phyloP scores from a whole-genome alignment of 2,888 invertebrate genomes.

The Oscheius sp. region DNA sequence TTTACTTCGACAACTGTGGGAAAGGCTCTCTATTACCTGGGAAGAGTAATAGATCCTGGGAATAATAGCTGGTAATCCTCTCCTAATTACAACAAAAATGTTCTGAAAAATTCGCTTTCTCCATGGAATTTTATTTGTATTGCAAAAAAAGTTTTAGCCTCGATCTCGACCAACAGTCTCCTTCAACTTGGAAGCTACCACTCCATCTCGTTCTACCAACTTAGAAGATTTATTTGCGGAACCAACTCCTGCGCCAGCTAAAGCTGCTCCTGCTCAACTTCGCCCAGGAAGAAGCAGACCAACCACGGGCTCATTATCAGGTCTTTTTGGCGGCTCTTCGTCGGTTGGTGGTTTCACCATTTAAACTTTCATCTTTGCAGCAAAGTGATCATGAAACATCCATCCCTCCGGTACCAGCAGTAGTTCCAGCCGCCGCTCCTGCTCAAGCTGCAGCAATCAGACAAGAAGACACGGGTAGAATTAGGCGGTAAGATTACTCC shows the following conservation, averaged over 20 bases:
- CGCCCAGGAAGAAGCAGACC: conserved; percentile 1
- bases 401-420: background rate
- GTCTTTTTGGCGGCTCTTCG: conserved; percentile 13
- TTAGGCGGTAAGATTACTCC: background rate
- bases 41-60: too few species aligned
- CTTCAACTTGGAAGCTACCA: conserved; percentile 5
- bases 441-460: background rate
- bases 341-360: background rate
- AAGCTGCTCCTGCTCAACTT: background rate
- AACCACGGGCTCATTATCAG: background rate
- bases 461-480: conserved; percentile 22
- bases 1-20: too few species aligned
- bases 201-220: conserved; percentile 2
- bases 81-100: too few species aligned
- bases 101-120: too few species aligned
- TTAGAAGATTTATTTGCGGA: conserved; percentile 18
- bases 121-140: background rate
- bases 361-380: conserved; percentile 1
- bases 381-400: conserved; percentile 24
- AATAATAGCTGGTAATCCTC: too few species aligned
- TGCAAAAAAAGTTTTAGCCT: conserved; percentile 20
- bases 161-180: conserved; percentile 12
- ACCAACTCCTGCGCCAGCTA: background rate
- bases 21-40: too few species aligned
- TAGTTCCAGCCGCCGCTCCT: background rate